Percentiles rank a stretch among this genome's conserved stretches.
phyloP scores from a whole-genome alignment of 2,888 invertebrate genomes.

The Zygogramma bicolorata region DNA sequence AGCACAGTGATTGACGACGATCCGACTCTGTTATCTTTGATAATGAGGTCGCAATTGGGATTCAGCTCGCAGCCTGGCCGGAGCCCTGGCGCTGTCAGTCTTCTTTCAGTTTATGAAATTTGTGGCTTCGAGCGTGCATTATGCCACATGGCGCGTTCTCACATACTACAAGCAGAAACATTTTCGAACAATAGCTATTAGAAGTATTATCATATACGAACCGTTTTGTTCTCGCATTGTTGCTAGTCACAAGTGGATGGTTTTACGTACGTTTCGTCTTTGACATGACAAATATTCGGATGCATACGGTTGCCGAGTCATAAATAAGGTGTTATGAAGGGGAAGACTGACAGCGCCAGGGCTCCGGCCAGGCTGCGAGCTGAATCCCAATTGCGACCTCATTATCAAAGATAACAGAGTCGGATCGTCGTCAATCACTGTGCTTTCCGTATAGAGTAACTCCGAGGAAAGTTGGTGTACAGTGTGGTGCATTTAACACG shows the following conservation, averaged over 20 bases:
- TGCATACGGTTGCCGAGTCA: background rate
- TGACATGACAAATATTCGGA: constrained; percentile 1
- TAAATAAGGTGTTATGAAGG: constrained; percentile 1
- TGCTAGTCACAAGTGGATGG: constrained; percentile 7
- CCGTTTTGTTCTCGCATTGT: constrained; percentile 18
- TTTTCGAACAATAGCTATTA: constrained; percentile 18
- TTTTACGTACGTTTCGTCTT: constrained; percentile 8
- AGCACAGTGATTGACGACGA: no score
- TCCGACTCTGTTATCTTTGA: no score
- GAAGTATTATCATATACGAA: constrained; percentile 17
- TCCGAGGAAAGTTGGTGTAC: no score
- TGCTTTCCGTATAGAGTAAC: no score
- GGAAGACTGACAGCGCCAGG: background rate
- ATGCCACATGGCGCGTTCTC: constrained; percentile 15
- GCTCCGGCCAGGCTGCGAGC: background rate
- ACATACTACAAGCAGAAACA: constrained; percentile 21
- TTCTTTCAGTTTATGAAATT: constrained; percentile 18
- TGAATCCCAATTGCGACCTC: background rate
- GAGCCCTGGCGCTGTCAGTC: no score
- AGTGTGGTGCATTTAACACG: no score
- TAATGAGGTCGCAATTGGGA: no score
- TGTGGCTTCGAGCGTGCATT: constrained; percentile 16
- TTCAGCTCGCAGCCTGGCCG: no score
- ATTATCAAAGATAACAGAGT: no score
- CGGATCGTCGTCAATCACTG: no score